These are phyloP conservation scores for Drosophila imparisetae DNA, from an alignment of 2,888 invertebrate species.

Conservation along the genomic window DNA sequence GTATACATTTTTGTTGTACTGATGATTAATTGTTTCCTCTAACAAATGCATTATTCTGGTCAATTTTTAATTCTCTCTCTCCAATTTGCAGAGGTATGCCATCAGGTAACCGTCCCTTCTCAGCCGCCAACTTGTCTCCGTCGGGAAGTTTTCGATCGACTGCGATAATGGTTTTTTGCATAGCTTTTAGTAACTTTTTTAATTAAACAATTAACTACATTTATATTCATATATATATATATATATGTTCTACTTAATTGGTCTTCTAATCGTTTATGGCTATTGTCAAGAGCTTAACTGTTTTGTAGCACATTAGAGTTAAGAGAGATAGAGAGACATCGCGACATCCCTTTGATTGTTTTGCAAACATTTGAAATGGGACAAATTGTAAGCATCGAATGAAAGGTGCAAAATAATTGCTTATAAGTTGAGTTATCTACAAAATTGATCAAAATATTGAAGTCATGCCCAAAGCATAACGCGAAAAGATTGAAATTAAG, in stretches of 20 bases:
- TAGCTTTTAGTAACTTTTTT: neutral
- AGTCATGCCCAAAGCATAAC: neutral
- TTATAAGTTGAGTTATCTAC: neutral
- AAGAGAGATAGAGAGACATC: neutral
- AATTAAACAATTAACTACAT: neutral
- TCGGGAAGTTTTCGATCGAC: neutral
- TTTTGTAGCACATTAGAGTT: neutral
- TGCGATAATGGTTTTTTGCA: neutral
- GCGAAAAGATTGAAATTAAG: neutral
- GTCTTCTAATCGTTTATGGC: neutral
- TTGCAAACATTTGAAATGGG: neutral
- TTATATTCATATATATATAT: neutral
- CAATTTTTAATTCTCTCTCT: neutral
- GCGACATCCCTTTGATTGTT: neutral
- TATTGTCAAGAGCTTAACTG: neutral
- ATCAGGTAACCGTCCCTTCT: neutral
- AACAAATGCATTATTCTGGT: neutral
- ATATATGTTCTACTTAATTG: neutral
- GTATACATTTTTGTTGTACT: neutral
- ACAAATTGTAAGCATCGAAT: neutral
- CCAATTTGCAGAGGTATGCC: neutral
- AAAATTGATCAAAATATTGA: too few species aligned
- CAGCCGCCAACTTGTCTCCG: too few species aligned
- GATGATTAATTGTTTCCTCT: neutral
- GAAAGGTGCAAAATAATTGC: neutral